A percentile compares a stretch with the other conserved stretches of the same genome.
Evolutionary conservation across 2,797 vertebrate species (phyloP).

Genomic region (Hydrophis major): DNA sequence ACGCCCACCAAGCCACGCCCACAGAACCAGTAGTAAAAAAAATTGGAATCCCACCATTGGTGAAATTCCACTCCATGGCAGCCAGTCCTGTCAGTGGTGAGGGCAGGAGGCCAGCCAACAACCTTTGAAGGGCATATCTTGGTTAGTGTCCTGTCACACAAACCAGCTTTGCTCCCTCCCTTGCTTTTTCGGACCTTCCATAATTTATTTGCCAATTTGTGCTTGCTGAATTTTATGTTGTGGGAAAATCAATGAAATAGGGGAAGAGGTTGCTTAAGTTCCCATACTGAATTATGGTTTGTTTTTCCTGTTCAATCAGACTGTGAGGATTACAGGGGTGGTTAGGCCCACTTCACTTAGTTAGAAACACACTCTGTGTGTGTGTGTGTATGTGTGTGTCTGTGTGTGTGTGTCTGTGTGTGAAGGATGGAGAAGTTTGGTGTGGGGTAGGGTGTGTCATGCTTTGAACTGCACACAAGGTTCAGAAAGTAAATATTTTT

Average conservation of each 20-base stretch:
- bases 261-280: neutral
- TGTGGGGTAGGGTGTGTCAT: accelerated
- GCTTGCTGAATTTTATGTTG: neutral
- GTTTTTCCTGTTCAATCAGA: neutral
- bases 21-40: too few relatives aligned
- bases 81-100: neutral
- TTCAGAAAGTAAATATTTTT: neutral
- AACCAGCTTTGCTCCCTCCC: neutral
- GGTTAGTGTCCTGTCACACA: neutral
- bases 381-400: too few relatives aligned
- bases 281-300: neutral
- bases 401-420: neutral
- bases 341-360: too few relatives aligned
- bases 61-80: neutral
- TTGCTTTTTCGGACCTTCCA: neutral
- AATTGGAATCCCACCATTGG: too few relatives aligned
- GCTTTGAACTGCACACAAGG: neutral
- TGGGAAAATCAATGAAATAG: neutral
- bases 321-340: neutral
- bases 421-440: neutral
- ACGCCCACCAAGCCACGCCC: too few relatives aligned
- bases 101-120: neutral
- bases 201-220: neutral
- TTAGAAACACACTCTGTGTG: neutral
- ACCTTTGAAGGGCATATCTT: neutral